Percentiles rank a stretch among this genome's conserved stretches.
Evolutionary conservation across 2,113 vertebrate species (phyloP).

Genomic region (Amblyornis subalaris): DNA sequence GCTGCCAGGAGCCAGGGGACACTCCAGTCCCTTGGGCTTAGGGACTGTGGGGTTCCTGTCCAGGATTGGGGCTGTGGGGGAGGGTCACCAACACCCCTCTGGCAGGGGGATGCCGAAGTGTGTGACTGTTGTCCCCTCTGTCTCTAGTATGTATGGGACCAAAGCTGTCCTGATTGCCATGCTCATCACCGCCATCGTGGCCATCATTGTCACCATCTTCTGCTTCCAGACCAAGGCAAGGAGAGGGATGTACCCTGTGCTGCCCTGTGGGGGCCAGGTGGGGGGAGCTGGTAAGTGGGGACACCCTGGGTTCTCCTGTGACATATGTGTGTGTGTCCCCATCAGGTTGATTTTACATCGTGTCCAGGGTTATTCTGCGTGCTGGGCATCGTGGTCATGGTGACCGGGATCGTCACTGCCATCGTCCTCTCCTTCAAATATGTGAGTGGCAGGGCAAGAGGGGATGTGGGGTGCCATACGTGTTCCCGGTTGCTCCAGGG

Average conservation of each 20-base stretch:
- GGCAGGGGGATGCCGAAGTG: not conserved
- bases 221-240: constrained; percentile 97
- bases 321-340: not conserved
- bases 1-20: not conserved
- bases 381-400: constrained; percentile 81
- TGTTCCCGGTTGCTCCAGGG: rapidly evolving
- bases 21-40: not conserved
- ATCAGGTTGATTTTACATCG: constrained; percentile 94
- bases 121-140: not conserved
- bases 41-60: not conserved
- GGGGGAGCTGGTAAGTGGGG: not conserved
- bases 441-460: constrained; percentile 70
- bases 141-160: constrained; percentile 78
- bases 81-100: not conserved
- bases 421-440: constrained; percentile 90
- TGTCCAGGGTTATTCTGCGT: constrained; percentile 88
- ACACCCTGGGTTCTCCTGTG: not conserved
- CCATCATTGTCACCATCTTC: constrained; percentile 89
- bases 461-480: not conserved
- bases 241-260: not conserved
- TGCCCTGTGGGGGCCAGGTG: not conserved
- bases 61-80: rapidly evolving
- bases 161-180: constrained; percentile 85
- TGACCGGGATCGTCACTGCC: constrained; percentile 84
- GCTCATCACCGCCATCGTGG: constrained; percentile 86